Base-by-base conservation (phyloP, 2,797 vertebrate species). In the Linurgus olivaceus region DNA sequence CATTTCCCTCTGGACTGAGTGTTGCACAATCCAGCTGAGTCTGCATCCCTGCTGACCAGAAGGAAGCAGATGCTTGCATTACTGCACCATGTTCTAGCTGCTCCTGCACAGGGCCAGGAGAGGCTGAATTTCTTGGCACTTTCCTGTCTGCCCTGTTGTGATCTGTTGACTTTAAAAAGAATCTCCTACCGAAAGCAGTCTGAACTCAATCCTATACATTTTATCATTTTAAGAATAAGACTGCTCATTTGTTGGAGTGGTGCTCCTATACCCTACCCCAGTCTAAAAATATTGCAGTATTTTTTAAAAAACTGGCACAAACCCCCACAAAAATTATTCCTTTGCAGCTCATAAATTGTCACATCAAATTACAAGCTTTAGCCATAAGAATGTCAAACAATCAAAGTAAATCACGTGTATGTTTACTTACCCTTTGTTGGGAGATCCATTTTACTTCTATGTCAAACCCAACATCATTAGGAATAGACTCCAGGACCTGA, bases 391-490 rank as follows among this genome's bases (percentile, higher is more conserved):
- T 25, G 23, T 40, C 25, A 50, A 76, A 45, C 5, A 47, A 20
- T 28, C 13, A 50, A 92, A 92, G 21, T 25, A 47, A 55, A 44
- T 24, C 29, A 57, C 21, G 24, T 2, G 13, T 24, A 65, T 7
- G 2, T 73, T 90, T 38, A 95, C 98, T 92, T 61, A 99, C 99
- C 97, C 98, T 99, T 97, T 99, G 97, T 61, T 99, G 99, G 71
- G 97, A 98, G 95, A 99, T 99, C 99, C 99, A 99, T 94, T 99
- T 99, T 50, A 99, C 98, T 97, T 99, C 99, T 82, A 99, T 99
- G 97, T 99, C 99, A 97, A 99, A 99, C 28, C 99, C 99, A 83
- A 99, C 98, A 42, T 98, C 92, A 75, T 99, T 98, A 91, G 99
- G 98, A 96, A 99, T 97, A 62, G 98, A 97, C 58, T 99, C 99